Conservation (phyloP, 1,140 invertebrate genomes). For the Sarcophaga peregrina region DNA sequence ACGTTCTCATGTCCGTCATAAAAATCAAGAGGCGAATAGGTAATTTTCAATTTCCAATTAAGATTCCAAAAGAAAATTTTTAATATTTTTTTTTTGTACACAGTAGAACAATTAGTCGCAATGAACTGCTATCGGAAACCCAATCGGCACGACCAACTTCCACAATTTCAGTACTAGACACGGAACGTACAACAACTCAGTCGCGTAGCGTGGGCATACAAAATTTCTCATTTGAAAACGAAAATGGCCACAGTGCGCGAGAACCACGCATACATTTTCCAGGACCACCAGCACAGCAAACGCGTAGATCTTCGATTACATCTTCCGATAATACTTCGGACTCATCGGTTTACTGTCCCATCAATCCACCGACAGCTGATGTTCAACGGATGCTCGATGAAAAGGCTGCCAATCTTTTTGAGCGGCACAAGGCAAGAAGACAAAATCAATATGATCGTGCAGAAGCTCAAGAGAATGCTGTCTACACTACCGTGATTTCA, state of each 20-base stretch:
- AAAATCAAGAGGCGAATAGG: slow-evolving; percentile 50
- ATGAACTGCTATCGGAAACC: slow-evolving; percentile 59
- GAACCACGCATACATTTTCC: slow-evolving; percentile 57
- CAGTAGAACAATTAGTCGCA: slow-evolving; percentile 56
- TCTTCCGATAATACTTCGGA: slow-evolving; percentile 64
- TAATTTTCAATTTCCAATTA: not conserved
- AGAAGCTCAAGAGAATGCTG: slow-evolving; percentile 57
- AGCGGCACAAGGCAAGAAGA: slow-evolving; percentile 56
- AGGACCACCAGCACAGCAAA: slow-evolving; percentile 48
- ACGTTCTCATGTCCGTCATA: slow-evolving; percentile 71
- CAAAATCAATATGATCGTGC: slow-evolving; percentile 53
- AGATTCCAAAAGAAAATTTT: not conserved
- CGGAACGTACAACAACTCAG: slow-evolving; percentile 51
- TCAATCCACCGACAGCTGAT: slow-evolving; percentile 61
- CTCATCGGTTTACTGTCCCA: slow-evolving; percentile 65
- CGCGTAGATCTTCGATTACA: slow-evolving; percentile 56
- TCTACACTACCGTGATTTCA: slow-evolving; percentile 61
- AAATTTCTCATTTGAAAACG: slow-evolving; percentile 59
- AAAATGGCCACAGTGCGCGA: slow-evolving; percentile 38
- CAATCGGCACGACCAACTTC: slow-evolving; percentile 58
- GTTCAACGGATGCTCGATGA: slow-evolving; percentile 63
- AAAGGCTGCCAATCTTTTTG: slow-evolving; percentile 58
- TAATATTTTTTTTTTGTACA: not conserved
- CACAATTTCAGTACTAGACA: slow-evolving; percentile 50
- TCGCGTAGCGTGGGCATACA: slow-evolving; percentile 56